These are phyloP conservation scores for Rhadina sibilatrix DNA, from an alignment of 2,113 vertebrate species.

Conservation along the genomic window DNA sequence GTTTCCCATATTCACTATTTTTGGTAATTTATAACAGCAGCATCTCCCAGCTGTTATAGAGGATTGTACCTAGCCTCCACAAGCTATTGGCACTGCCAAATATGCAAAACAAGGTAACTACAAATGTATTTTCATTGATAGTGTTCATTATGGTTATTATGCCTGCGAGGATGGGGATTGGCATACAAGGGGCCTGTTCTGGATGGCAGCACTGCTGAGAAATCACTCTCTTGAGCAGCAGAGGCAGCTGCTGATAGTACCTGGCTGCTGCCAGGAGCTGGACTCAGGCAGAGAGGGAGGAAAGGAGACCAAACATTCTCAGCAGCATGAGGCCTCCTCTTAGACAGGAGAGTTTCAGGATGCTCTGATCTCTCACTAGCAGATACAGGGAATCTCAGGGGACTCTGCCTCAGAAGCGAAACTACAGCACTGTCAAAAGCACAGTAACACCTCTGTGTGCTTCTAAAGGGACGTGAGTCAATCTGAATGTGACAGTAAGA, in stretches of 20 bases:
- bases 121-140: conserved; percentile 39
- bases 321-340: background rate
- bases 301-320: background rate
- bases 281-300: background rate
- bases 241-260: background rate
- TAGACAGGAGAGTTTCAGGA: background rate
- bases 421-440: background rate
- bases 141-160: conserved; percentile 34
- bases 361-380: background rate
- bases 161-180: background rate
- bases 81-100: background rate
- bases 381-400: background rate
- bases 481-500: background rate
- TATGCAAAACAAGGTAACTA: conserved; percentile 39
- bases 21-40: background rate
- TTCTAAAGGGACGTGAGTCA: conserved; percentile 17
- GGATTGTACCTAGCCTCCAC: background rate
- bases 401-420: background rate
- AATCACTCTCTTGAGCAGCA: background rate
- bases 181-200: background rate
- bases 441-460: background rate
- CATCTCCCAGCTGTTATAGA: background rate
- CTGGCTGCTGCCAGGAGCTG: background rate
- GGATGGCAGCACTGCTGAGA: background rate
- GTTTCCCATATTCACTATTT: background rate